A percentile compares a stretch with the other conserved stretches of the same genome.
phyloP scores from a whole-genome alignment of 2,113 vertebrate species.

The Rattus rattus region DNA sequence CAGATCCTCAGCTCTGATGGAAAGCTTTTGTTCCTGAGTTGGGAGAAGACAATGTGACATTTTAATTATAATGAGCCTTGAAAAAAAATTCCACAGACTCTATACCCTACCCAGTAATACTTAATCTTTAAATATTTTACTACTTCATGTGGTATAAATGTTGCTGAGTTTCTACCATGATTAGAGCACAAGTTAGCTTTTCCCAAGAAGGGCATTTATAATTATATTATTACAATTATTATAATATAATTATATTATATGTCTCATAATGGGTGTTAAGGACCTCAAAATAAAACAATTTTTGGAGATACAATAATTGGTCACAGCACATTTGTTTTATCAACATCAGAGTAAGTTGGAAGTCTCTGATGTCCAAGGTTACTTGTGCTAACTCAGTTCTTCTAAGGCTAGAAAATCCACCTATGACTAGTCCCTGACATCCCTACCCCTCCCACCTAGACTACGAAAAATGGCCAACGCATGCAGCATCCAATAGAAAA shows the following conservation, averaged over 20 bases:
- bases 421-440: neutral
- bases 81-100: slow-evolving; percentile 35
- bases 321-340: neutral
- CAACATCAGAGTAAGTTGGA: neutral
- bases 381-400: slow-evolving; percentile 3
- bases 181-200: slow-evolving; percentile 29
- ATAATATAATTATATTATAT: neutral
- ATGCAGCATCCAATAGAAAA: neutral
- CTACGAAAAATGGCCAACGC: neutral
- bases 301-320: slow-evolving; percentile 1
- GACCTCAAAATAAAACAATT: neutral
- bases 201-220: neutral
- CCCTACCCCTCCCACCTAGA: neutral
- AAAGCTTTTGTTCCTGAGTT: slow-evolving; percentile 1
- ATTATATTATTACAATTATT: neutral
- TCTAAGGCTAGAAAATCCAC: neutral
- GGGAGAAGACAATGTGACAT: neutral
- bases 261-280: slow-evolving; percentile 14
- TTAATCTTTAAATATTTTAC: slow-evolving; percentile 5
- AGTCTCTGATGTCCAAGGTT: neutral
- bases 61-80: slow-evolving; percentile 12
- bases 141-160: neutral
- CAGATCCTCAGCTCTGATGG: neutral
- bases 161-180: neutral
- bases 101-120: neutral